phyloP scores from a whole-genome alignment of 2,888 invertebrate genomes.

The Nephrotoma guestfalica region DNA sequence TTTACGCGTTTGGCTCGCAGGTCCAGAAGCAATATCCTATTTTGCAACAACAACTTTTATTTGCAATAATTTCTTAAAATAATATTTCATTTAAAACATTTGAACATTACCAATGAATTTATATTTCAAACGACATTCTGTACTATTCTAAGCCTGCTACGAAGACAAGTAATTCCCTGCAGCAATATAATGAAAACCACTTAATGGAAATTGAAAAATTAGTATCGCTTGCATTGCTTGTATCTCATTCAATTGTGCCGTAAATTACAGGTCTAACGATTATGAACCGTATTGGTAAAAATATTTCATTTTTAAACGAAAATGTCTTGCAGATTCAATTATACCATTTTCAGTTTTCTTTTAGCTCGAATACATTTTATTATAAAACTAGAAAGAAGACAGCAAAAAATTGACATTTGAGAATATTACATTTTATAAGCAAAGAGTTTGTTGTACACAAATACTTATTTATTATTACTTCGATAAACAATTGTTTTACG shows the following conservation, averaged over 20 bases:
- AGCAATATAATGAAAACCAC: background rate
- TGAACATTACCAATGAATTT: no score
- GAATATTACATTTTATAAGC: background rate
- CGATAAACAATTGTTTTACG: background rate
- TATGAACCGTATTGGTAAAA: background rate
- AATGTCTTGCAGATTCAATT: background rate
- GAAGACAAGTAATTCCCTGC: background rate
- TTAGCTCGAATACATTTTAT: background rate
- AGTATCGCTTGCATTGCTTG: background rate
- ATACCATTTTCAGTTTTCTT: background rate
- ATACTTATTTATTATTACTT: background rate
- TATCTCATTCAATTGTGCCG: background rate
- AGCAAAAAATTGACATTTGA: background rate
- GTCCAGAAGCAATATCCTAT: no score
- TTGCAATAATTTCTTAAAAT: no score
- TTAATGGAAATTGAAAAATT: background rate
- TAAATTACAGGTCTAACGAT: background rate
- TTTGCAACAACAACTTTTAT: no score
- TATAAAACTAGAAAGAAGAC: background rate
- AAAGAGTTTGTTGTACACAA: background rate
- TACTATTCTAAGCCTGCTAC: no score
- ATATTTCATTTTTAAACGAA: background rate
- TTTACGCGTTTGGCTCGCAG: no score
- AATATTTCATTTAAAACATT: no score
- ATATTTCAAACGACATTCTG: no score